Evolutionary conservation across 2,113 vertebrate genomes (phyloP).

Genomic region (Shinisaurus crocodilurus): DNA sequence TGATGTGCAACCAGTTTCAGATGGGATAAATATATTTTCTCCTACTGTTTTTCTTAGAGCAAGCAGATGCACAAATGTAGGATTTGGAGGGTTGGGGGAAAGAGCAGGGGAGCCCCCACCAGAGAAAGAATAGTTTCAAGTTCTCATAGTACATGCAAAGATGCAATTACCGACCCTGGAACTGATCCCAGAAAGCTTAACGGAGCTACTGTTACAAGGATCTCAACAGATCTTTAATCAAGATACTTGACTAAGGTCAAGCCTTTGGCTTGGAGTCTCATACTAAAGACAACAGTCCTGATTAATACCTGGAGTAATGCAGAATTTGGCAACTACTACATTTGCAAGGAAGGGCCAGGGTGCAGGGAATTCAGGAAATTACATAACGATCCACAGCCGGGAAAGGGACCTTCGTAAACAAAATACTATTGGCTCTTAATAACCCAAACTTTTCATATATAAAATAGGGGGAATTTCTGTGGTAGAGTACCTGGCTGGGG

Average conservation of each 20-base stretch:
- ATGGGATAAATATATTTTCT: background rate
- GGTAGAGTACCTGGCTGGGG: background rate
- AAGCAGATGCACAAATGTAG: background rate
- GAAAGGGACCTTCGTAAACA: background rate
- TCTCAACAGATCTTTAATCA: conserved; percentile 10
- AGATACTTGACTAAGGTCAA: conserved; percentile 12
- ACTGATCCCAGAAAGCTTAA: background rate
- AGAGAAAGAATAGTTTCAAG: background rate
- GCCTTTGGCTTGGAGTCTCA: background rate
- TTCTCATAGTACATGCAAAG: background rate
- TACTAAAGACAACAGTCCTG: background rate
- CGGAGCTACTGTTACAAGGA: conserved; percentile 11
- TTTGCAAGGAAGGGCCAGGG: background rate
- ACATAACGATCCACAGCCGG: background rate
- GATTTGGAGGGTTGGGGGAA: background rate
- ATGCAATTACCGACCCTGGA: conserved; percentile 23
- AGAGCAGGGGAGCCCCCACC: too few relatives aligned
- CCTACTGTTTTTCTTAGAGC: background rate
- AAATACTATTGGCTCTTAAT: too few relatives aligned
- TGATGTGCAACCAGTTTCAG: background rate
- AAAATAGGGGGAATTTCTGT: background rate
- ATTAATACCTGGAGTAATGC: background rate
- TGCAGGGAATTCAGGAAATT: background rate
- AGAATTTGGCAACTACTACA: background rate
- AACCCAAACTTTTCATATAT: background rate